These are phyloP conservation scores for Lerista edwardsae DNA, from an alignment of 2,797 vertebrate genomes.

Conservation along the genomic window DNA sequence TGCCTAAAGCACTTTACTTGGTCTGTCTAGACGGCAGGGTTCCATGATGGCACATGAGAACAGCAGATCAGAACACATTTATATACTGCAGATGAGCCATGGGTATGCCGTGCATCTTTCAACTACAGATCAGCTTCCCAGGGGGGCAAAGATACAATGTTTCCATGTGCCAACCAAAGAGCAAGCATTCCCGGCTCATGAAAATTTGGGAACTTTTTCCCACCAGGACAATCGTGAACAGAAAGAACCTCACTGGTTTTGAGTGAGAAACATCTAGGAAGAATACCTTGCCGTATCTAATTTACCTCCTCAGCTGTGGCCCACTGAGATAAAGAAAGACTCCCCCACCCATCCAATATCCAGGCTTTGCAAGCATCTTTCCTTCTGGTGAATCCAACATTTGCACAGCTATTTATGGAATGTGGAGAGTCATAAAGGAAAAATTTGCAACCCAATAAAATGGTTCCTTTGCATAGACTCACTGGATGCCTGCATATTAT, in stretches of 20 bases:
- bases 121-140: not conserved
- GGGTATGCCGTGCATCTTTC: not conserved
- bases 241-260: not conserved
- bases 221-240: not conserved
- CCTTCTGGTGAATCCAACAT: not conserved
- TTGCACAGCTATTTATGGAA: not conserved
- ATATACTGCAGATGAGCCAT: not conserved
- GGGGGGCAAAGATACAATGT: too few species aligned
- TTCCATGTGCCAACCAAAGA: not conserved
- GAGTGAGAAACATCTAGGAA: not conserved
- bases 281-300: not conserved
- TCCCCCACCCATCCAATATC: not conserved
- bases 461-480: not conserved
- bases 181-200: not conserved
- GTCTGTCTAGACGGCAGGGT: not conserved
- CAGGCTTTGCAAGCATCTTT: not conserved
- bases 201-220: not conserved
- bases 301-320: not conserved
- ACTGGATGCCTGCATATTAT: not conserved
- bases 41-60: not conserved
- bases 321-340: not conserved
- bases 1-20: not conserved
- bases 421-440: too few species aligned
- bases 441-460: not conserved
- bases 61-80: not conserved